Evolutionary conservation across 2,888 invertebrate genomes (phyloP), one percentile per base, ranked within the genome.

Genomic region (Embidobia sp.): DNA sequence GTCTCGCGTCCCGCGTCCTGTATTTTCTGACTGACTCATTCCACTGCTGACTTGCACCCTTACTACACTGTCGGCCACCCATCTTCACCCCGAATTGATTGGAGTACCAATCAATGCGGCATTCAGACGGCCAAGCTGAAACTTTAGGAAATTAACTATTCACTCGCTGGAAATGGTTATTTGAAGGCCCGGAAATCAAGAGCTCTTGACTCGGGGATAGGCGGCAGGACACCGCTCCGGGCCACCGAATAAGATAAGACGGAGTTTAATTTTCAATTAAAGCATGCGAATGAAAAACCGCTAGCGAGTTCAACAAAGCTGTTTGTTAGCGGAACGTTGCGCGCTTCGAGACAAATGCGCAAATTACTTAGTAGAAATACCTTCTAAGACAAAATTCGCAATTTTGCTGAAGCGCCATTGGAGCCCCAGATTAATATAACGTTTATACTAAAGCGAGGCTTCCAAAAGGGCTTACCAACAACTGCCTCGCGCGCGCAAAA

Each of bases 111-210:
- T 88, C 88, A 88, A 88, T 88, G 87, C 83, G 84, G 85, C 87
- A 88, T 88, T 88, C 87, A 88, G 86, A 82, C 82, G 82, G 84
- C 84, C 81, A 81, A 81, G 85, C 85, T 84, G 86, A 88, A 88
- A 88, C 88, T 88, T 88, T 88, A 86, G 88, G 88, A 88, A 88
- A 88, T 88, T 88, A 88, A 87, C 87, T 86, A 88, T 88, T 88
- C 88, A 87, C 84, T 86, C 82, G 72, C 82, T 85, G 86, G 85
- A 88, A 87, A 88, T 87, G 87, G 86, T 86, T 87, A 85, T 87
- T 87, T 84, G 84, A 82, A 82, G 80, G 84, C 79, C 83, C 85
- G 85, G 83, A 86, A 87, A 84, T 83, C 81, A 81, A 81, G 76
- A 80, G 81, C 78, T 80, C 75, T 61, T 48, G 66, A 53, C 42